Conservation (phyloP, 1,140 invertebrate genomes). For the Drosophila funebris region DNA sequence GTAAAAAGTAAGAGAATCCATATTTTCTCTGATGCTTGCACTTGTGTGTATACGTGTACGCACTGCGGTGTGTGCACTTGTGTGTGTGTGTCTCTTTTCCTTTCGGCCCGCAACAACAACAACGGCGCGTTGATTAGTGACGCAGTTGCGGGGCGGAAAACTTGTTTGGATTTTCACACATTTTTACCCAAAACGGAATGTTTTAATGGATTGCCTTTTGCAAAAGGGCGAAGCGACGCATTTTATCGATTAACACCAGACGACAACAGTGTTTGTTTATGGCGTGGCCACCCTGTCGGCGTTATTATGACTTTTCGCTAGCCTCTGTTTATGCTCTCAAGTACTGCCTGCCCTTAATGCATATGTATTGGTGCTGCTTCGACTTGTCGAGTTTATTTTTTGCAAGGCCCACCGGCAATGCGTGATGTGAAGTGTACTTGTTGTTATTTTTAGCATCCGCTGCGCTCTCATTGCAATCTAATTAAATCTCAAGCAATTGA, state of each 20-base stretch:
- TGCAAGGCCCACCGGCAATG: slow-evolving; percentile 42
- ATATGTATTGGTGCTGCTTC: background rate
- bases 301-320: background rate
- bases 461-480: slow-evolving; percentile 72
- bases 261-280: slow-evolving; percentile 41
- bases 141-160: slow-evolving; percentile 63
- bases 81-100: slow-evolving; percentile 26
- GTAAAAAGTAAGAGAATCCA: slow-evolving; percentile 44
- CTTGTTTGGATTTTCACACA: slow-evolving; percentile 70
- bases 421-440: slow-evolving; percentile 4
- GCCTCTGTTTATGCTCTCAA: slow-evolving; percentile 11
- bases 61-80: slow-evolving; percentile 8
- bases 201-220: slow-evolving; percentile 6
- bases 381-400: background rate
- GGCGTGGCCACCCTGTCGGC: slow-evolving; percentile 12
- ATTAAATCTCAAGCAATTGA: slow-evolving; percentile 67
- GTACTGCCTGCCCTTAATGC: slow-evolving; percentile 5
- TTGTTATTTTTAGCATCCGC: slow-evolving; percentile 61
- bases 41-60: slow-evolving; percentile 17
- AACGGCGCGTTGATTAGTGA: slow-evolving; percentile 33
- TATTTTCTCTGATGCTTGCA: background rate
- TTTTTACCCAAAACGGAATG: slow-evolving; percentile 30
- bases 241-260: slow-evolving; percentile 55
- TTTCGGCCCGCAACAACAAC: slow-evolving; percentile 17
- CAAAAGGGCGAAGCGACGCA: slow-evolving; percentile 19